phyloP scores from a whole-genome alignment of 2,797 vertebrate species.

The Prionace glauca region DNA sequence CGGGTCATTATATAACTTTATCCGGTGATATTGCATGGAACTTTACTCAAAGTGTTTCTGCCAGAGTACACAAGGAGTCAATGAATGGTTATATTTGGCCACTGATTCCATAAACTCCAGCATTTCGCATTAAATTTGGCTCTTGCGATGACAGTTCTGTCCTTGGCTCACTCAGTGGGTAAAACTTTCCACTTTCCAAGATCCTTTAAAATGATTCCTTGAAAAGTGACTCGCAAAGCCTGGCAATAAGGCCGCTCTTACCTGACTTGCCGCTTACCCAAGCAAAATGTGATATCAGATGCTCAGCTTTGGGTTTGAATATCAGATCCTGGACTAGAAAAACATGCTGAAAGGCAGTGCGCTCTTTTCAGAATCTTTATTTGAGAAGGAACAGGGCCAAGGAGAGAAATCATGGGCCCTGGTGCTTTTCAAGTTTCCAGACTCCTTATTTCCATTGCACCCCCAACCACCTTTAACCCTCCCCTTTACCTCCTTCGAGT shows the following conservation, averaged over 20 bases:
- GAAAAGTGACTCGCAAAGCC: neutral
- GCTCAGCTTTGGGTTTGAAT: neutral
- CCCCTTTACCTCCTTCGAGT: too few species aligned
- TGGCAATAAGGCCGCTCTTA: neutral
- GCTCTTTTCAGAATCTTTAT: neutral
- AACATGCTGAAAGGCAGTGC: neutral
- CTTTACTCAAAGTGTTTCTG: neutral
- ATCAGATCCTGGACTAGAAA: neutral
- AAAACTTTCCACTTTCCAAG: conserved; percentile 22
- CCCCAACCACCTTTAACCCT: too few species aligned
- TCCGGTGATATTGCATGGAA: neutral
- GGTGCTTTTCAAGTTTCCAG: too few species aligned
- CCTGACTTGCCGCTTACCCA: neutral
- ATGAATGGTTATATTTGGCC: neutral
- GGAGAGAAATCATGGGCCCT: too few species aligned
- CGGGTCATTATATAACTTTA: neutral
- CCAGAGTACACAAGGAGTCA: conserved; percentile 24
- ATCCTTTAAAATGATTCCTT: neutral
- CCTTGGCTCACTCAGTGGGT: neutral
- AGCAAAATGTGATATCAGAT: neutral
- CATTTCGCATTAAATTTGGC: neutral
- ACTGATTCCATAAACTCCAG: neutral
- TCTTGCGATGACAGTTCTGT: neutral
- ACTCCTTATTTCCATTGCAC: too few species aligned
- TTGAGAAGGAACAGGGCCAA: neutral